phyloP scores from a whole-genome alignment of 2,113 vertebrate species.

The Rhipidura dahli region DNA sequence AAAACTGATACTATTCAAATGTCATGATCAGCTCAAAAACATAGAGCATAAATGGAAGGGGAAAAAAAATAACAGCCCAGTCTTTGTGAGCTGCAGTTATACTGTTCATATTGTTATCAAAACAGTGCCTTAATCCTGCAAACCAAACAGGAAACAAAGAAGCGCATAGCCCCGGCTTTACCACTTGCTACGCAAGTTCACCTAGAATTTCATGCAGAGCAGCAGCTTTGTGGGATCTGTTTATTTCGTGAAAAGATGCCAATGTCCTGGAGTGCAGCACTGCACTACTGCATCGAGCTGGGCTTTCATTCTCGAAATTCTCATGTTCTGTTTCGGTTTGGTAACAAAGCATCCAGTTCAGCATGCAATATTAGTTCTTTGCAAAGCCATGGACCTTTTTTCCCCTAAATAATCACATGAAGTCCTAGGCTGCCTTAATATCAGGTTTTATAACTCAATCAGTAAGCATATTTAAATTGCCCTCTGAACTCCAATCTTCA shows the following conservation, averaged over 20 bases:
- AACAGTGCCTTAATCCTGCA: conserved; percentile 30
- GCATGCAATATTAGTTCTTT: not conserved
- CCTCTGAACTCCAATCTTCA: not conserved
- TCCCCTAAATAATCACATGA: not conserved
- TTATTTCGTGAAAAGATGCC: conserved; percentile 60
- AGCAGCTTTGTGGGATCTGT: conserved; percentile 53
- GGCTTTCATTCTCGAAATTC: conserved; percentile 43
- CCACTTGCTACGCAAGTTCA: conserved; percentile 16
- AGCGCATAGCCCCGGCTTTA: not conserved
- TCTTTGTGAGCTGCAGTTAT: conserved; percentile 1
- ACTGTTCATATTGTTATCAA: conserved; percentile 28
- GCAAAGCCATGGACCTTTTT: not conserved
- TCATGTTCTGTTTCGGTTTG: conserved; percentile 37
- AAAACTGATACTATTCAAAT: conserved; percentile 15
- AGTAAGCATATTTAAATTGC: not conserved
- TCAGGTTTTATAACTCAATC: conserved; percentile 5
- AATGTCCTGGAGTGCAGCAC: conserved; percentile 38
- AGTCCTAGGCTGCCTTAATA: not conserved
- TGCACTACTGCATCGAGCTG: not conserved
- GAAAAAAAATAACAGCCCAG: not conserved
- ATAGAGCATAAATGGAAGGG: conserved; percentile 27
- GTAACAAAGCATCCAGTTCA: conserved; percentile 42
- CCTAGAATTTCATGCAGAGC: conserved; percentile 54
- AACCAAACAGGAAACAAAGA: conserved; percentile 65
- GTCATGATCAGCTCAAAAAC: conserved; percentile 11